Conservation (phyloP, 2,113 vertebrate genomes). For the Podilymbus podiceps region DNA sequence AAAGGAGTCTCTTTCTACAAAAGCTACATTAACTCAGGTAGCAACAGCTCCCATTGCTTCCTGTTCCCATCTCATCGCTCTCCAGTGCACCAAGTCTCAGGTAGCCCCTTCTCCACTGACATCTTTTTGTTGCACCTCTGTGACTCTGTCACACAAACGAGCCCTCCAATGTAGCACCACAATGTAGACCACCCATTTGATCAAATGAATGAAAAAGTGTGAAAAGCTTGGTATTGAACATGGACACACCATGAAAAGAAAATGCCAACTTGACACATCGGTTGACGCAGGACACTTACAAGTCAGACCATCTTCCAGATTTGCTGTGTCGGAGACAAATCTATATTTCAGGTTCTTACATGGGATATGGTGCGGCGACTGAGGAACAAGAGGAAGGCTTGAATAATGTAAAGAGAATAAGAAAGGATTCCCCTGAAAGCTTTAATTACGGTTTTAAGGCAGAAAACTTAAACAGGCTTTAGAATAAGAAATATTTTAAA, state of each 20-base stretch:
- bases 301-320: not conserved
- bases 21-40: not conserved
- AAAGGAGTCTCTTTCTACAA: not conserved
- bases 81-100: no score
- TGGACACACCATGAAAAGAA: not conserved
- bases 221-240: not conserved
- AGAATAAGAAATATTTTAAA: not conserved
- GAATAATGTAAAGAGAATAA: not conserved
- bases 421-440: conserved; percentile 3
- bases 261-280: not conserved
- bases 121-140: not conserved
- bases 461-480: conserved; percentile 11
- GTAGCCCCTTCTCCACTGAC: not conserved
- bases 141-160: not conserved
- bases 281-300: not conserved
- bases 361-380: not conserved
- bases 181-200: not conserved
- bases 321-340: not conserved
- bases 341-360: not conserved
- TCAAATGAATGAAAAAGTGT: not conserved
- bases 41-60: not conserved
- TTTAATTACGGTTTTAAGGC: conserved; percentile 32
- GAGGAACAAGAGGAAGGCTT: not conserved
- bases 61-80: not conserved
- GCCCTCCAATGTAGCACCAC: not conserved